Base-by-base conservation (phyloP, 2,888 invertebrate species). In the Brachylomia viminalis region DNA sequence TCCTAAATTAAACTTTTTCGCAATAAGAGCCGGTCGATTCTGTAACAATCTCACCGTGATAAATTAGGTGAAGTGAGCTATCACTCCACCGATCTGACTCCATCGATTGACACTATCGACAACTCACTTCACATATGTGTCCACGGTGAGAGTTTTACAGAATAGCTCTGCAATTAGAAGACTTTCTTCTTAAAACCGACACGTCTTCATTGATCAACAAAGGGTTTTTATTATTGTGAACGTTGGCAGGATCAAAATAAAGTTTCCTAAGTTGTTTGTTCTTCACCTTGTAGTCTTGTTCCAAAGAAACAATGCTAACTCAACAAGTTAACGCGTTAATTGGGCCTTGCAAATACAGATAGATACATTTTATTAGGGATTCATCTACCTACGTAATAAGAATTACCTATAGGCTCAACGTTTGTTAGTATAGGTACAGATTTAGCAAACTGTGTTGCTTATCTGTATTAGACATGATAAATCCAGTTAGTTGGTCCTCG, bases 141-240 rank as follows among this genome's bases (percentile, higher is more conserved):
- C n/a, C n/a, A n/a, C n/a, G n/a, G n/a, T n/a, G n/a, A n/a, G n/a
- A n/a, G n/a, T n/a, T n/a, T n/a, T n/a, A n/a, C n/a, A n/a, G n/a
- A n/a, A n/a, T n/a, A n/a, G n/a, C n/a, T n/a, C n/a, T n/a, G n/a
- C n/a, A n/a, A n/a, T 73, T 30, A 13, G 33, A 67, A 59, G 27
- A 38, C 23, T 59, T 66, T 75, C 56, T 58, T 64, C 23, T 27
- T 30, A 49, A 62, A 69, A 83, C 27, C 49, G 70, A 79, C 75
- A 70, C 62, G 47, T 83, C 72, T 79, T 75, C 66, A 79, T 79
- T 79, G 79, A 75, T 72, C 79, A 70, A 75, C 75, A 82, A 62
- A 72, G 65, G 62, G 33, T 49, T 38, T 83, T 75, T 66, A 83
- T 75, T 66, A 83, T 79, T 75, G 79, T 62, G 52, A 70, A 69